These are phyloP conservation scores for Lasioglossum zephyrum DNA, from an alignment of 2,888 invertebrate genomes.

Conservation along the genomic window DNA sequence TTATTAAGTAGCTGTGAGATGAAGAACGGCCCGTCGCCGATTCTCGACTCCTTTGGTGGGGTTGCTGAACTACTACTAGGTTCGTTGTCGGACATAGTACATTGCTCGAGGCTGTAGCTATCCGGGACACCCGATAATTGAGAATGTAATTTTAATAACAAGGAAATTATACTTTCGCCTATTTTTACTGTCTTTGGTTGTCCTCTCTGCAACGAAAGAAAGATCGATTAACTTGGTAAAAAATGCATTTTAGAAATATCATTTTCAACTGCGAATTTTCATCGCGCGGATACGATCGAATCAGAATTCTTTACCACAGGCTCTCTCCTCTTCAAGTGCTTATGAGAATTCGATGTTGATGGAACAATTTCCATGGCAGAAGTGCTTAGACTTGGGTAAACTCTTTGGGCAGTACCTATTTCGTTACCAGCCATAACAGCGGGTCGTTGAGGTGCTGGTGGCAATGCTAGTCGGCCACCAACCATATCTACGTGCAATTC, in stretches of 20 bases:
- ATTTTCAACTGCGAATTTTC: background rate
- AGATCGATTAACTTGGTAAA: background rate
- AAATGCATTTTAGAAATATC: background rate
- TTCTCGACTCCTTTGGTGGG: constrained; percentile 81
- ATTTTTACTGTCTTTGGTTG: constrained; percentile 86
- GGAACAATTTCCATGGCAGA: constrained; percentile 80
- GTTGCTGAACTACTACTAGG: constrained; percentile 70
- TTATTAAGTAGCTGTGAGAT: constrained; percentile 92
- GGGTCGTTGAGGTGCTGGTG: constrained; percentile 80
- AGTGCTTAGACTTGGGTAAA: constrained; percentile 70
- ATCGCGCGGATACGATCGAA: background rate
- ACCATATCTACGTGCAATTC: constrained; percentile 51
- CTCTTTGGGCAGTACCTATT: constrained; percentile 78
- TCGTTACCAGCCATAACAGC: constrained; percentile 84
- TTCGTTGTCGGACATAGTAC: constrained; percentile 77
- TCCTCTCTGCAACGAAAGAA: constrained; percentile 65
- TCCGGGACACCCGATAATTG: constrained; percentile 94
- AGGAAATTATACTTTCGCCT: constrained; percentile 95
- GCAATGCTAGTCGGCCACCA: constrained; percentile 79
- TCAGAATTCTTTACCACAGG: constrained; percentile 71
- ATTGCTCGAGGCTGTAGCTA: constrained; percentile 87
- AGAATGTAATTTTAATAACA: constrained; percentile 95
- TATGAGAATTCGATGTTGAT: constrained; percentile 80
- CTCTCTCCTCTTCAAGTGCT: constrained; percentile 78
- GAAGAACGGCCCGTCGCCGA: constrained; percentile 95